A percentile compares a stretch with the other conserved stretches of the same genome.
Evolutionary conservation across 2,797 vertebrate genomes (phyloP).

Genomic region (Pipistrellus kuhlii): DNA sequence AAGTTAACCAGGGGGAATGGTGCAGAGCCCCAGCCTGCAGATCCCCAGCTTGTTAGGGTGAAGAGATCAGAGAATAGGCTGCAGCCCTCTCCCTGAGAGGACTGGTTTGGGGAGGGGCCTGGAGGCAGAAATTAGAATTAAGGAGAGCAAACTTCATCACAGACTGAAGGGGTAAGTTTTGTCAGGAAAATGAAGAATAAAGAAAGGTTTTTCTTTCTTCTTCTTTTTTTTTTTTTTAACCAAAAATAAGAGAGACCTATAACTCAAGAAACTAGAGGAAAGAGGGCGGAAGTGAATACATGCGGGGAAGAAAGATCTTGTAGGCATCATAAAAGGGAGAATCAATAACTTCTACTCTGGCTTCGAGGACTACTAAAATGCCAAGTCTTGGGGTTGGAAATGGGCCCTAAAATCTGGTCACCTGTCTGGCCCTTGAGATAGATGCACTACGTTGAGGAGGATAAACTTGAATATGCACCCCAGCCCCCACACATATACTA

Average conservation of each 20-base stretch:
- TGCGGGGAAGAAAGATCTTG: not conserved
- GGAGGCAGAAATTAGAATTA: not conserved
- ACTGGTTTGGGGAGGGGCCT: not conserved
- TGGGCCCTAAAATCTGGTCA: not conserved
- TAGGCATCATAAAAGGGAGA: not conserved
- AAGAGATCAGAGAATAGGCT: not conserved
- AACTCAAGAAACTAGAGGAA: not conserved
- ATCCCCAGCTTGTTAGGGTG: not conserved
- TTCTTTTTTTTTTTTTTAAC: not conserved
- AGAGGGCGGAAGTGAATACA: not conserved
- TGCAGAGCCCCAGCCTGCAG: not conserved
- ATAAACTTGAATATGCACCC: not conserved
- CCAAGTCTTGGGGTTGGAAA: not conserved
- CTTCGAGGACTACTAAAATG: not conserved
- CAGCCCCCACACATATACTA: too few species aligned
- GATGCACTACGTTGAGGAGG: not conserved
- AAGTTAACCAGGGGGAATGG: not conserved
- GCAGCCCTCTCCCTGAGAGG: not conserved
- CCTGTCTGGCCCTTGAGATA: not conserved
- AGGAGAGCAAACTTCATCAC: not conserved
- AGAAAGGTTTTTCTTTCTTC: not conserved
- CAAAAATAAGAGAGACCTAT: not conserved
- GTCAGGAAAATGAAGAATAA: slow-evolving; percentile 46
- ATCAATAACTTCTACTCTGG: not conserved
- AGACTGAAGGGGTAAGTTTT: not conserved